phyloP scores from a whole-genome alignment of 2,113 vertebrate species.

The Terrapene triunguis region DNA sequence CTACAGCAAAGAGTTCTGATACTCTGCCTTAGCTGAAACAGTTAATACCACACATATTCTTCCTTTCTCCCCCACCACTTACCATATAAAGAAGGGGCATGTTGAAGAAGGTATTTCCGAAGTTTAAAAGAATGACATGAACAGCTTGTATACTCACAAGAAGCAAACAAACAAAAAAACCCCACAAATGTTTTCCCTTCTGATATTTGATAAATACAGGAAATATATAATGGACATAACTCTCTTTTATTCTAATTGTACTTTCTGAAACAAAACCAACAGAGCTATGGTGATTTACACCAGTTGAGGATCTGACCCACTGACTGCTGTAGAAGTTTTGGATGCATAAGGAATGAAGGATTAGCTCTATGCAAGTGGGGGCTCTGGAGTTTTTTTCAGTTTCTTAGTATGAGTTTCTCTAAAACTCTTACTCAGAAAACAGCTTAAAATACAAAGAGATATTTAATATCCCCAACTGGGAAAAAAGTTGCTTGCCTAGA shows the following conservation, averaged over 20 bases:
- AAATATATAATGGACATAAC: background rate
- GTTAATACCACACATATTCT: too few relatives aligned
- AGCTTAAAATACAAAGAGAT: background rate
- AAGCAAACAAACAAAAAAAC: too few relatives aligned
- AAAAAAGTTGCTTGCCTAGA: background rate
- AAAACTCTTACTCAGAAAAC: background rate
- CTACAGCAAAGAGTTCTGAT: too few relatives aligned
- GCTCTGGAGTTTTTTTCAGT: background rate
- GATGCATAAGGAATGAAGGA: background rate
- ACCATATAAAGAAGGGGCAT: too few relatives aligned
- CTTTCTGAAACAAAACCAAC: background rate
- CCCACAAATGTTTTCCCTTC: too few relatives aligned
- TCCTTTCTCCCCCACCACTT: too few relatives aligned
- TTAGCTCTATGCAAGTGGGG: rapidly evolving
- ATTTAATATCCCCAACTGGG: background rate
- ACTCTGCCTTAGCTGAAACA: too few relatives aligned
- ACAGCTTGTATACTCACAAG: too few relatives aligned
- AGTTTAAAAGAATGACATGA: too few relatives aligned
- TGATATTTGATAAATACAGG: background rate
- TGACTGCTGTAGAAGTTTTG: background rate
- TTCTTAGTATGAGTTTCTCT: background rate
- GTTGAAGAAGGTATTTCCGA: too few relatives aligned
- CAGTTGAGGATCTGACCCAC: background rate
- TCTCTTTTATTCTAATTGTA: background rate
- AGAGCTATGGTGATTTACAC: background rate